These are phyloP conservation scores for Hydropsyche tenuis DNA, from an alignment of 1,140 invertebrate species.

Conservation along the genomic window DNA sequence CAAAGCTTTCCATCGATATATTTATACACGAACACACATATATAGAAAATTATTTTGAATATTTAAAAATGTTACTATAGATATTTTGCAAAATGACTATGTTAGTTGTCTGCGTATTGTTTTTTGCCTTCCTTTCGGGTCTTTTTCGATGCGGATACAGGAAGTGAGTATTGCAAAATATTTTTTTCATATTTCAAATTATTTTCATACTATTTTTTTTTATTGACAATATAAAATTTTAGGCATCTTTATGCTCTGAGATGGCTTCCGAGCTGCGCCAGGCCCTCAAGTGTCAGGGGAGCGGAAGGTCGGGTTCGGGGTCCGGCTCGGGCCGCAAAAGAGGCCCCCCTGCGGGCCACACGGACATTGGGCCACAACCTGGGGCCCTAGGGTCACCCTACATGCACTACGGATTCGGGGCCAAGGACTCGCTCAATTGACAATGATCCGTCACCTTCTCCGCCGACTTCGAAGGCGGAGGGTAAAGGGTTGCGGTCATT, in stretches of 20 bases:
- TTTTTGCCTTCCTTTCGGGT: slow-evolving; percentile 56
- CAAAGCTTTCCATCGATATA: not conserved
- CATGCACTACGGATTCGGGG: slow-evolving; percentile 68
- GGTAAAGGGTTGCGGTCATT: slow-evolving; percentile 13
- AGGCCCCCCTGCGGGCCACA: slow-evolving; percentile 50
- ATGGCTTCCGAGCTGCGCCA: slow-evolving; percentile 74
- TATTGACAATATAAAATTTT: not conserved
- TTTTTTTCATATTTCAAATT: slow-evolving; percentile 30
- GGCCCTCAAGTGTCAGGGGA: slow-evolving; percentile 69
- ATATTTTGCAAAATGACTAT: slow-evolving; percentile 56
- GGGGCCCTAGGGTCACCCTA: slow-evolving; percentile 60
- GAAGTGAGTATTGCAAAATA: slow-evolving; percentile 61
- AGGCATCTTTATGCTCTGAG: slow-evolving; percentile 72
- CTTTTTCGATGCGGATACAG: slow-evolving; percentile 56
- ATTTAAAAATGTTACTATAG: slow-evolving; percentile 32
- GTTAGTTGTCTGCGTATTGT: slow-evolving; percentile 62
- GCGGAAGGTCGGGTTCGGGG: slow-evolving; percentile 50
- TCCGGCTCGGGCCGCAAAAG: slow-evolving; percentile 56
- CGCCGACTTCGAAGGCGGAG: slow-evolving; percentile 46
- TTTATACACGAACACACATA: slow-evolving; percentile 7
- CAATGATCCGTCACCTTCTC: slow-evolving; percentile 52
- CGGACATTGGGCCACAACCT: slow-evolving; percentile 55
- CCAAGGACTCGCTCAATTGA: slow-evolving; percentile 65
- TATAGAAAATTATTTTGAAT: slow-evolving; percentile 13
- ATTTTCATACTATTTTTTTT: slow-evolving; percentile 32